Conservation (phyloP, 2,113 vertebrate genomes). For the Entosphenus tridentatus region DNA sequence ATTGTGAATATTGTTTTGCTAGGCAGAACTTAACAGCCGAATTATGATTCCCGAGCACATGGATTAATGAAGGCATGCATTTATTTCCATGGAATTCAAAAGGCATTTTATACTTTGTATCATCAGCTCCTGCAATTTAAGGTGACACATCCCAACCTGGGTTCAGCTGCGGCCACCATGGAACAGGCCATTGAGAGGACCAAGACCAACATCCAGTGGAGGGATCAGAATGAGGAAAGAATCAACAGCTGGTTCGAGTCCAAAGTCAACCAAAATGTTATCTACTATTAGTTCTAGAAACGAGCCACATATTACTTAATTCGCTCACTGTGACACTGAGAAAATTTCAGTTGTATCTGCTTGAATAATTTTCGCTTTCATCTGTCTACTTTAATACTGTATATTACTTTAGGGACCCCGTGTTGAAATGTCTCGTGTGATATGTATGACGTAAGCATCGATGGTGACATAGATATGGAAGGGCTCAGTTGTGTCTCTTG, state of each 20-base stretch:
- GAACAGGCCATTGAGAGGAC: not conserved
- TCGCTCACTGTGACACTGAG: not conserved
- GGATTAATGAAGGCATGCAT: too few species aligned
- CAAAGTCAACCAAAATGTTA: not conserved
- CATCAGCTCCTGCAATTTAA: not conserved
- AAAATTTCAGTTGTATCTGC: conserved; percentile 3
- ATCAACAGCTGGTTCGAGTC: not conserved
- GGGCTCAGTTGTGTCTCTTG: too few species aligned
- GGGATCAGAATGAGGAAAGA: not conserved
- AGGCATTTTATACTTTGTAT: conserved; percentile 1
- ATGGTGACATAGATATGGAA: too few species aligned
- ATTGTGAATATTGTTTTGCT: too few species aligned
- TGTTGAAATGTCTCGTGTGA: too few species aligned
- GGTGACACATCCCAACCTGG: not conserved
- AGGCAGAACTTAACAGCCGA: too few species aligned
- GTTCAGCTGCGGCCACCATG: conserved; percentile 1
- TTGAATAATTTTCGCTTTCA: not conserved
- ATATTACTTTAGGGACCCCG: too few species aligned
- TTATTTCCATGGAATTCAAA: not conserved
- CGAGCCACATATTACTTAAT: not conserved
- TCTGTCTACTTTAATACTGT: too few species aligned
- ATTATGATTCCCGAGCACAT: too few species aligned
- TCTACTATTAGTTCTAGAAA: too few species aligned
- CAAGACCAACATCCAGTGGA: conserved; percentile 2
- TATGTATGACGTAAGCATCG: too few species aligned